A percentile compares a stretch with the other conserved stretches of the same genome.
Evolutionary conservation across 2,888 invertebrate genomes (phyloP).

Genomic region (Sepiola atlantica): DNA sequence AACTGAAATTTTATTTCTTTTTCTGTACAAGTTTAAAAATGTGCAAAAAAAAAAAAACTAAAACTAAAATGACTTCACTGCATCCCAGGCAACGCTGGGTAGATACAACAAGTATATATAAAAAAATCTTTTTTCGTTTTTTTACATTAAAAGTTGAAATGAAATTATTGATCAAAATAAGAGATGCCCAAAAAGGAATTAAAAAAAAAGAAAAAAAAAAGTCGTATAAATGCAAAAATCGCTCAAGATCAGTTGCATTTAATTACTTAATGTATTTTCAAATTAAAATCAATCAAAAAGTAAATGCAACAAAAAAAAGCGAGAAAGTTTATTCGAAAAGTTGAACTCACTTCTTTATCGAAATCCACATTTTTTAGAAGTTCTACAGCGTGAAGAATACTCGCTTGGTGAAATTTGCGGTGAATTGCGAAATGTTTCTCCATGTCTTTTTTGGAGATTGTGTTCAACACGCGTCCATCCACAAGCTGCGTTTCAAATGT

Average conservation of each 20-base stretch:
- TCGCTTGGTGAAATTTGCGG: constrained; percentile 94
- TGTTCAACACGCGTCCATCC: constrained; percentile 93
- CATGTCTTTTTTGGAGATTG: constrained; percentile 92
- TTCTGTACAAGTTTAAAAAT: too few relatives aligned
- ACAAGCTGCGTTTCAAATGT: constrained; percentile 91
- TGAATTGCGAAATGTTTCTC: constrained; percentile 94
- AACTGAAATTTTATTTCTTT: too few relatives aligned
- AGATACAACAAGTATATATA: too few relatives aligned
- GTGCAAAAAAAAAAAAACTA: too few relatives aligned
- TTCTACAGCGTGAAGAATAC: constrained; percentile 94
- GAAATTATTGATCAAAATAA: too few relatives aligned
- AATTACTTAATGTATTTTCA: neutral
- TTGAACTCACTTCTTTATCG: constrained; percentile 78
- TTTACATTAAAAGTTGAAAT: too few relatives aligned
- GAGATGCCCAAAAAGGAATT: too few relatives aligned
- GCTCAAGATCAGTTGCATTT: neutral
- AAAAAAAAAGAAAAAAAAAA: too few relatives aligned
- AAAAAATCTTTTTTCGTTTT: too few relatives aligned
- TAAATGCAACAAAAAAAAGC: neutral
- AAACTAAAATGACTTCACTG: too few relatives aligned
- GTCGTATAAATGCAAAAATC: too few relatives aligned
- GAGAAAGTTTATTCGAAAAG: neutral
- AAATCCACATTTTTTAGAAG: constrained; percentile 92
- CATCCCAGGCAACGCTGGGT: too few relatives aligned
- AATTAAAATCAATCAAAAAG: neutral